Conservation (phyloP, 1,140 invertebrate genomes). For the Procambarus clarkii region DNA sequence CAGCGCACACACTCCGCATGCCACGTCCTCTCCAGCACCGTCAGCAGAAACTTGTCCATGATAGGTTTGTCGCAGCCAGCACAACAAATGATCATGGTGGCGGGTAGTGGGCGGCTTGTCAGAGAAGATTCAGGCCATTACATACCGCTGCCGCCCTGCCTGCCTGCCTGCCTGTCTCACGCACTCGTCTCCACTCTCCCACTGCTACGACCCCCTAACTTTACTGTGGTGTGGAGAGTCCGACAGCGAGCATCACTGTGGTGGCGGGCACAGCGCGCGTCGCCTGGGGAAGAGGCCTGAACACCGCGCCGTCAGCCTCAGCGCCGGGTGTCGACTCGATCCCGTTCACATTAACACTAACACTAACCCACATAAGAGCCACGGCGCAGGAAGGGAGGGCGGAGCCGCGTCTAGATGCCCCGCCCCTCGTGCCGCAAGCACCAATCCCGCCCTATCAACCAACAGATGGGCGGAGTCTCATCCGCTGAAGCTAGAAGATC, state of each 20-base stretch:
- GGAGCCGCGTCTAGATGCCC: slow-evolving; percentile 33
- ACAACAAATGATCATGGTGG: slow-evolving; percentile 86
- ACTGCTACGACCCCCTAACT: slow-evolving; percentile 11
- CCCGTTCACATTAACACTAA: slow-evolving; percentile 68
- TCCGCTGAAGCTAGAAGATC: slow-evolving; percentile 4
- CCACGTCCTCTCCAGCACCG: slow-evolving; percentile 97
- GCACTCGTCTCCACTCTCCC: slow-evolving; percentile 26
- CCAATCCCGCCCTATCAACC: slow-evolving; percentile 33
- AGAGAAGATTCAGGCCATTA: slow-evolving; percentile 52
- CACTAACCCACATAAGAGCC: slow-evolving; percentile 43
- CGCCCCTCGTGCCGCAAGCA: slow-evolving; percentile 50
- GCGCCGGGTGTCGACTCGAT: slow-evolving; percentile 60
- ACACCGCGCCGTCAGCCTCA: slow-evolving; percentile 53
- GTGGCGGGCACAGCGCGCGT: slow-evolving; percentile 36
- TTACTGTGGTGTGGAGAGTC: slow-evolving; percentile 13
- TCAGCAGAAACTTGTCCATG: slow-evolving; percentile 97
- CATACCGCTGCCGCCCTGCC: slow-evolving; percentile 9
- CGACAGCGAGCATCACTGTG: slow-evolving; percentile 25
- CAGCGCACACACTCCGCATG: slow-evolving; percentile 97
- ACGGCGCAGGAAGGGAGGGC: slow-evolving; percentile 61
- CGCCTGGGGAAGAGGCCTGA: slow-evolving; percentile 46
- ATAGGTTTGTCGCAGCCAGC: slow-evolving; percentile 98
- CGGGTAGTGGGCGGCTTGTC: slow-evolving; percentile 16
- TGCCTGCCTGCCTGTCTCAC: slow-evolving; percentile 4
- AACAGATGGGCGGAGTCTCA: slow-evolving; percentile 27